These are phyloP conservation scores for Melanocharis versteri DNA, from an alignment of 2,113 vertebrate genomes.

Conservation along the genomic window DNA sequence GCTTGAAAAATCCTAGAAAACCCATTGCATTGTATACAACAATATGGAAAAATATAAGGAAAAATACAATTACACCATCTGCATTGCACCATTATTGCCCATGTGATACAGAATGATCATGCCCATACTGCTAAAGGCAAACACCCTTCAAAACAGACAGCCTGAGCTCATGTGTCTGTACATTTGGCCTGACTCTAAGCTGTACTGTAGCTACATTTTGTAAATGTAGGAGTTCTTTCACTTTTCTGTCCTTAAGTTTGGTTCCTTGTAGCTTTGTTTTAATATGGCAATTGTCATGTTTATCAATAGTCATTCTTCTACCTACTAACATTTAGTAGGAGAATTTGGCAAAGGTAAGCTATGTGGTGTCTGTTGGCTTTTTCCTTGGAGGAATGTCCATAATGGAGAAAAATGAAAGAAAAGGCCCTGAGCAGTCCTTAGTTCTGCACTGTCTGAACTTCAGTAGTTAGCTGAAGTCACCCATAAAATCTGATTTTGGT, in stretches of 20 bases:
- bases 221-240: background rate
- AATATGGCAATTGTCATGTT: background rate
- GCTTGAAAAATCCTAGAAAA: background rate
- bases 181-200: background rate
- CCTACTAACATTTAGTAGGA: background rate
- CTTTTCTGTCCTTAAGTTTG: background rate
- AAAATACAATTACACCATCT: background rate
- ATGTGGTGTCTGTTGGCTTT: background rate
- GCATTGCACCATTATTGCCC: background rate
- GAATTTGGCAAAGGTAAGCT: background rate
- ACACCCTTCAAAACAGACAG: background rate
- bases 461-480: background rate
- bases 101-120: background rate
- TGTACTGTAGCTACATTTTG: background rate
- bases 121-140: background rate
- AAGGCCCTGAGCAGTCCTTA: background rate
- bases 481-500: background rate
- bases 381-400: background rate
- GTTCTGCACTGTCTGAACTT: background rate
- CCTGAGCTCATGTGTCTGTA: accelerated
- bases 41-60: background rate
- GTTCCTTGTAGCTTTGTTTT: background rate
- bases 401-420: background rate
- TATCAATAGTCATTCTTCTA: background rate
- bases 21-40: background rate